phyloP scores from a whole-genome alignment of 2,888 invertebrate genomes.

The Perithous albicinctus region DNA sequence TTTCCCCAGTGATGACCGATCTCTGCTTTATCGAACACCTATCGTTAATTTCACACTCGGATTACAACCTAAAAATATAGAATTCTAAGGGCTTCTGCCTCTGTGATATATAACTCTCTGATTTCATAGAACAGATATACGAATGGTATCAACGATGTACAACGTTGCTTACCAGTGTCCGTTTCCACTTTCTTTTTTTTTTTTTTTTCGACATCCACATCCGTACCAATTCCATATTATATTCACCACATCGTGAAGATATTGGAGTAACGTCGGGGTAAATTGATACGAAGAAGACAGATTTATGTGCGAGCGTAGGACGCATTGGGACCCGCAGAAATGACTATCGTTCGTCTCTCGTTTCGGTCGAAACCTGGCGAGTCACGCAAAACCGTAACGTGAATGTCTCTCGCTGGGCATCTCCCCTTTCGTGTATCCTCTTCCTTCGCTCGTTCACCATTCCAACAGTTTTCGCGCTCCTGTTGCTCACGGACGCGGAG shows the following conservation, averaged over 20 bases:
- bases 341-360: conserved; percentile 64
- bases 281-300: conserved; percentile 63
- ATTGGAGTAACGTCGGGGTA: conserved; percentile 51
- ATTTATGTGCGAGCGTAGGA: conserved; percentile 61
- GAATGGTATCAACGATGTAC: conserved; percentile 29
- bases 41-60: background rate
- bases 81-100: background rate
- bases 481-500: conserved; percentile 44
- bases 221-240: conserved; percentile 15
- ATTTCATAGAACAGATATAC: conserved; percentile 32
- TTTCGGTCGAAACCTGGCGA: conserved; percentile 60
- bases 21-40: conserved; percentile 13
- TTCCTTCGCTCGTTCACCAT: conserved; percentile 5
- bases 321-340: conserved; percentile 50
- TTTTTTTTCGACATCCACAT: background rate
- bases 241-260: conserved; percentile 26
- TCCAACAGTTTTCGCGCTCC: conserved; percentile 25
- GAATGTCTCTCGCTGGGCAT: conserved; percentile 31
- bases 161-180: background rate
- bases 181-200: background rate
- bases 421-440: conserved; percentile 17
- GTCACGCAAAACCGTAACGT: conserved; percentile 59
- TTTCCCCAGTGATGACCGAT: conserved; percentile 13
- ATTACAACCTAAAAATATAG: conserved; percentile 15
- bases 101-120: conserved; percentile 17